Conservation (phyloP, 2,888 invertebrate species). For the Sinodicranocentrus sp. region DNA sequence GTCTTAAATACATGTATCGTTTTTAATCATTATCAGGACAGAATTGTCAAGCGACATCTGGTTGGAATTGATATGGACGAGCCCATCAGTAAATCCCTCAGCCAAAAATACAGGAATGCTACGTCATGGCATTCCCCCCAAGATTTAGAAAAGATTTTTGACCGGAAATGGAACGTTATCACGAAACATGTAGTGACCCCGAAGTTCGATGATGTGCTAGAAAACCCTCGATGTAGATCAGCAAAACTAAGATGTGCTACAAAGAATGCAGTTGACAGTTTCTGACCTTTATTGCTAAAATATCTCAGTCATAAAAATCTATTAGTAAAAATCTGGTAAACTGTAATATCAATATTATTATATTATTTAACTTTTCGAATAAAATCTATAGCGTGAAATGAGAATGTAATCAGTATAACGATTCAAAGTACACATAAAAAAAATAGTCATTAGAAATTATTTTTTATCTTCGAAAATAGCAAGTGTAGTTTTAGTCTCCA, state of each 20-base stretch:
- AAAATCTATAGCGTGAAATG: too few species aligned
- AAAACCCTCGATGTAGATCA: constrained; percentile 92
- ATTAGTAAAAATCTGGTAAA: not conserved
- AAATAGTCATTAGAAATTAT: too few species aligned
- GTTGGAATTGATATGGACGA: constrained; percentile 87
- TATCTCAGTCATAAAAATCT: not conserved
- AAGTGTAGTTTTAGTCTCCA: constrained; percentile 58
- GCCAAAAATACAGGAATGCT: constrained; percentile 86
- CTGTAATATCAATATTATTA: not conserved
- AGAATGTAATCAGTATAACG: too few species aligned
- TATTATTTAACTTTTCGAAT: too few species aligned
- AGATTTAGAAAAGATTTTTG: constrained; percentile 82
- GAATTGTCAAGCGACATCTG: constrained; percentile 93
- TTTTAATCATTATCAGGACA: constrained; percentile 85
- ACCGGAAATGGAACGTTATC: constrained; percentile 87
- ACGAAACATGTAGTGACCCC: constrained; percentile 90
- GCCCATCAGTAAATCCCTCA: constrained; percentile 83
- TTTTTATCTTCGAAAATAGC: constrained; percentile 17
- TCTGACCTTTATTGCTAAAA: not conserved
- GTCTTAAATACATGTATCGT: too few species aligned
- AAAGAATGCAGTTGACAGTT: constrained; percentile 79
- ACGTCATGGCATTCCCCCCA: constrained; percentile 82
- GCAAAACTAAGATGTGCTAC: constrained; percentile 92
- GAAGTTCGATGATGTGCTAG: constrained; percentile 84
- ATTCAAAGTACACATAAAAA: too few species aligned